Conservation (phyloP, 2,888 invertebrate genomes). For the Synergus gifuensis region DNA sequence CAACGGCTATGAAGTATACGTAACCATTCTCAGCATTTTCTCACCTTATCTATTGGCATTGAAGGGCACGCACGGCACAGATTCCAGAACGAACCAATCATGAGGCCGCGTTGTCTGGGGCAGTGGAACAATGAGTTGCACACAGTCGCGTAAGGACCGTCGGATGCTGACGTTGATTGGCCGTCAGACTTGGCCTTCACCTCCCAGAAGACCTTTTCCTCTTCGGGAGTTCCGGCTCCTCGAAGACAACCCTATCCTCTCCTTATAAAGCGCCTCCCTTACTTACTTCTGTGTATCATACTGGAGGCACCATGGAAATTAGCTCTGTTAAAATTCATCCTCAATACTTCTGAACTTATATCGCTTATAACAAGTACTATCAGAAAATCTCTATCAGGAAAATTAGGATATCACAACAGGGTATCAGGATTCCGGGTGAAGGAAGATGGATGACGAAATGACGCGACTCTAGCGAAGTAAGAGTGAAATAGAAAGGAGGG, state of each 20-base stretch:
- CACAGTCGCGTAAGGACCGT: constrained; percentile 68
- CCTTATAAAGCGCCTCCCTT: constrained; percentile 11
- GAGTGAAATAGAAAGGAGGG: constrained; percentile 16
- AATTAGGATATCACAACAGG: background rate
- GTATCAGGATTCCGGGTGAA: background rate
- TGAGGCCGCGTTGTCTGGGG: constrained; percentile 80
- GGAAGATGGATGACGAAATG: constrained; percentile 36
- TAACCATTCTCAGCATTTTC: constrained; percentile 54
- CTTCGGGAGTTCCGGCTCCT: constrained; percentile 43
- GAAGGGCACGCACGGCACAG: constrained; percentile 97
- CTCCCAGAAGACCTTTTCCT: constrained; percentile 36
- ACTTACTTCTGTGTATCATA: constrained; percentile 36
- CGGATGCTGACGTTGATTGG: constrained; percentile 60
- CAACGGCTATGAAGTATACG: background rate
- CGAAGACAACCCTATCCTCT: constrained; percentile 34
- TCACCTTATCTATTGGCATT: constrained; percentile 97
- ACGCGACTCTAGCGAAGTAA: constrained; percentile 24
- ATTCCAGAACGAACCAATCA: constrained; percentile 99
- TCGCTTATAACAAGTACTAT: background rate
- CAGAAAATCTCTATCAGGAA: background rate
- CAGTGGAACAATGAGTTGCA: constrained; percentile 73
- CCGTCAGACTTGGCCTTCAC: constrained; percentile 51
- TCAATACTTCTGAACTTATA: background rate
- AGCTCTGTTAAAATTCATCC: background rate
- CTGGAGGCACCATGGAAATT: constrained; percentile 25